A percentile compares a stretch with the other conserved stretches of the same genome.
Evolutionary conservation across 1,140 invertebrate species (phyloP).

Genomic region (Aricia agestis): DNA sequence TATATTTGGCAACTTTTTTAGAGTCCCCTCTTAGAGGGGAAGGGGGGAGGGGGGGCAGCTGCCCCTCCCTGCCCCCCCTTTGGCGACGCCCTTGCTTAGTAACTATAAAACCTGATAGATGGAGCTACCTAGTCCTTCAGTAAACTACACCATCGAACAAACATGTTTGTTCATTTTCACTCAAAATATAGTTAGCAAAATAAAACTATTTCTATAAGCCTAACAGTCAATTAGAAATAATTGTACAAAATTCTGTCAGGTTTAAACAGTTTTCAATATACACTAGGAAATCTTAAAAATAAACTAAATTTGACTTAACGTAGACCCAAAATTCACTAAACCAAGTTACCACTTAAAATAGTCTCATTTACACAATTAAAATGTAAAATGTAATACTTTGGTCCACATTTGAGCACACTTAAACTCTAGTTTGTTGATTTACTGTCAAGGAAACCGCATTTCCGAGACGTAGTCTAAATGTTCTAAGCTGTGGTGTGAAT

Average conservation of each 20-base stretch:
- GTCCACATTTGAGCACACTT: slow-evolving; percentile 70
- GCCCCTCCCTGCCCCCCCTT: no score
- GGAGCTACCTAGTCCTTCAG: background rate
- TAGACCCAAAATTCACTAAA: slow-evolving; percentile 25
- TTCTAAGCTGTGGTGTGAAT: slow-evolving; percentile 76
- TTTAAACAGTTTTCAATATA: slow-evolving; percentile 4
- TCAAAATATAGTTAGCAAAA: background rate
- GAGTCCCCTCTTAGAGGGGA: no score
- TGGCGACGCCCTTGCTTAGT: no score
- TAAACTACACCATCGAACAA: background rate
- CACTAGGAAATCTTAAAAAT: slow-evolving; percentile 5
- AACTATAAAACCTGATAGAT: background rate
- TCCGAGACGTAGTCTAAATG: slow-evolving; percentile 78
- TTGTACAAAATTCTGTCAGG: slow-evolving; percentile 13
- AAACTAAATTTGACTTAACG: slow-evolving; percentile 24
- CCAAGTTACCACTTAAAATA: slow-evolving; percentile 29
- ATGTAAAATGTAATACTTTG: slow-evolving; percentile 53
- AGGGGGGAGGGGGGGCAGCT: no score
- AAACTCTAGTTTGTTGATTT: slow-evolving; percentile 37
- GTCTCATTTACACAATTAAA: slow-evolving; percentile 28
- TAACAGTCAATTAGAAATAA: background rate
- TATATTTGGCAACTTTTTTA: no score
- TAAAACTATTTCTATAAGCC: background rate
- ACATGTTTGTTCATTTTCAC: background rate
- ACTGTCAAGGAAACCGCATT: slow-evolving; percentile 77